Conservation (phyloP, 1,140 invertebrate genomes). For the Bilobella aurantiaca region DNA sequence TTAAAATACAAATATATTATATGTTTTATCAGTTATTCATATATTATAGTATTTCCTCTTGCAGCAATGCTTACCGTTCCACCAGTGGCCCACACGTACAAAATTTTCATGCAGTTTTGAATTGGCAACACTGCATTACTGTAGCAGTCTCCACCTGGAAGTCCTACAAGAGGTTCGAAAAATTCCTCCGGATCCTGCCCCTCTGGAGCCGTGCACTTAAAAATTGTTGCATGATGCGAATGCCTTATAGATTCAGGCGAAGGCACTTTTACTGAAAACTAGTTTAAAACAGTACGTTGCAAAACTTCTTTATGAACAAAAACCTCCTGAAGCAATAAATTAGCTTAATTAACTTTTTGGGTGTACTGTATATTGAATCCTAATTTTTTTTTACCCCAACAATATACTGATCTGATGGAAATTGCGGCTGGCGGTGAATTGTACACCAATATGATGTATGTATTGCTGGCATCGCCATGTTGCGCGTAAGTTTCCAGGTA, state of each 20-base stretch:
- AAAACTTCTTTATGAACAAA: background rate
- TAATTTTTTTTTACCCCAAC: constrained; percentile 4
- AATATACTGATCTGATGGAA: background rate
- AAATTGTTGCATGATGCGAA: constrained; percentile 16
- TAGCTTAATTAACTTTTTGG: background rate
- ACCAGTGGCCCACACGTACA: constrained; percentile 11
- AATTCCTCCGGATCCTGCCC: constrained; percentile 12
- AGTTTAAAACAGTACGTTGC: too few species aligned
- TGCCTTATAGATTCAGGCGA: background rate
- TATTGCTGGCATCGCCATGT: background rate
- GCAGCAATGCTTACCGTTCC: constrained; percentile 10
- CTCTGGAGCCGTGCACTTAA: constrained; percentile 8
- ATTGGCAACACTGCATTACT: background rate
- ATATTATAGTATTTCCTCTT: too few species aligned
- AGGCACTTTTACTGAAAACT: background rate
- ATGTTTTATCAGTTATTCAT: too few species aligned
- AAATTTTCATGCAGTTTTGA: background rate
- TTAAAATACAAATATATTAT: too few species aligned
- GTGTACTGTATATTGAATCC: background rate
- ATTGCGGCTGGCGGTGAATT: background rate
- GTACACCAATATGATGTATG: constrained; percentile 4
- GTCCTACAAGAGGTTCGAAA: constrained; percentile 8
- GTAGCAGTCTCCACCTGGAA: constrained; percentile 11
- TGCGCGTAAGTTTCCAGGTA: background rate
- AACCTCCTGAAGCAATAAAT: background rate